Evolutionary conservation across 1,140 invertebrate species (phyloP).

Genomic region (Grapholita molesta): DNA sequence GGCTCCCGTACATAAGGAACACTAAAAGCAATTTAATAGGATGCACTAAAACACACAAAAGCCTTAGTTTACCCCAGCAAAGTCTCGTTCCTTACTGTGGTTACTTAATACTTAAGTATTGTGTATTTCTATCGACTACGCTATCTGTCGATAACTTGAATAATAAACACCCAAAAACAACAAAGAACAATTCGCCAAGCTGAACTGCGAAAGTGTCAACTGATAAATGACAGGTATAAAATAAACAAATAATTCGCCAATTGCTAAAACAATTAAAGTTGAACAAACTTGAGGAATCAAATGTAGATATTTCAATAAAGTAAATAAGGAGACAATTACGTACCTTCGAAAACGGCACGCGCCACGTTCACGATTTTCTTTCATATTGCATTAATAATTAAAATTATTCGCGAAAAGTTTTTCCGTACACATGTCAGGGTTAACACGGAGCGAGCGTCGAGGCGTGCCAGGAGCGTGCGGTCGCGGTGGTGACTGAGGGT

Average conservation of each 20-base stretch:
- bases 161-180: not conserved
- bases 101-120: no score
- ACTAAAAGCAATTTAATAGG: no score
- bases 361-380: conserved; percentile 19
- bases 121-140: no score
- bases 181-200: not conserved
- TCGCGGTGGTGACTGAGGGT: conserved; percentile 27
- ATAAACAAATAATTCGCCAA: conserved; percentile 10
- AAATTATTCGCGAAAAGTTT: conserved; percentile 45
- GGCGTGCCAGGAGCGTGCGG: conserved; percentile 20
- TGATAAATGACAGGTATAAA: not conserved
- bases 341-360: conserved; percentile 19
- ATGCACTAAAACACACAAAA: no score
- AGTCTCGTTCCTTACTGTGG: no score
- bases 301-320: not conserved
- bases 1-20: no score
- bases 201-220: no score
- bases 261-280: not conserved
- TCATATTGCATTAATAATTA: conserved; percentile 43
- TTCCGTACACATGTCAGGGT: conserved; percentile 42
- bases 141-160: no score
- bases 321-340: not conserved
- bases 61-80: no score
- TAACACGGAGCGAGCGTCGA: conserved; percentile 13
- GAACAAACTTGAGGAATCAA: not conserved